A percentile compares a stretch with the other conserved stretches of the same genome.
phyloP scores from a whole-genome alignment of 2,797 vertebrate species.

The Anguilla pacifica region DNA sequence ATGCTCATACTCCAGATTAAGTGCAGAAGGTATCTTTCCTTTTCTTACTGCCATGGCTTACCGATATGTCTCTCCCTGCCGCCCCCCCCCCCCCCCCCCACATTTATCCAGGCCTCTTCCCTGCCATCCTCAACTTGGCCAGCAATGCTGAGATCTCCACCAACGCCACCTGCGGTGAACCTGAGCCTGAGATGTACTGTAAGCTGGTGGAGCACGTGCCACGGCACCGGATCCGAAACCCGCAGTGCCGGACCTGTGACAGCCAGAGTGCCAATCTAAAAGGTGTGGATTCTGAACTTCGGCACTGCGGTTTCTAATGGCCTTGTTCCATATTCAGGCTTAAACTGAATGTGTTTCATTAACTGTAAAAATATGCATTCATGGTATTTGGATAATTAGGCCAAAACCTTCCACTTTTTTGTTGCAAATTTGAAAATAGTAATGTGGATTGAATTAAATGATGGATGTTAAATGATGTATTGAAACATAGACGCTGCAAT shows the following conservation, averaged over 20 bases:
- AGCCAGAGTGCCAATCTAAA: conserved; percentile 65
- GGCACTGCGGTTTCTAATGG: neutral
- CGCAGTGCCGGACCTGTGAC: conserved; percentile 76
- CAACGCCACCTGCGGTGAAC: conserved; percentile 79
- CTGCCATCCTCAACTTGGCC: conserved; percentile 79
- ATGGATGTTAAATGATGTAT: neutral
- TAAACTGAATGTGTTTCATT: neutral
- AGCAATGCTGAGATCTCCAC: conserved; percentile 76
- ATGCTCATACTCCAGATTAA: neutral
- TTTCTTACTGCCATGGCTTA: neutral
- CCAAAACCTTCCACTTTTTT: neutral
- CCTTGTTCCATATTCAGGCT: neutral
- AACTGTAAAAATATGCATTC: neutral
- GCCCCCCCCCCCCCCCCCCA: neutral
- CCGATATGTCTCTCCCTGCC: neutral
- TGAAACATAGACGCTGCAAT: neutral
- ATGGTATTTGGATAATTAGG: neutral
- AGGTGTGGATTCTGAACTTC: conserved; percentile 58
- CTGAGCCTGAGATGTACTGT: conserved; percentile 77
- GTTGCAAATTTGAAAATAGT: neutral
- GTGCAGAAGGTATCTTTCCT: neutral
- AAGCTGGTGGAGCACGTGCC: conserved; percentile 81
- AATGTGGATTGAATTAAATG: neutral
- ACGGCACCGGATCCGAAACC: conserved; percentile 65
- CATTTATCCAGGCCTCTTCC: conserved; percentile 74